These are phyloP conservation scores for Capitella teleta DNA, from an alignment of 1,140 invertebrate species.

Conservation along the genomic window DNA sequence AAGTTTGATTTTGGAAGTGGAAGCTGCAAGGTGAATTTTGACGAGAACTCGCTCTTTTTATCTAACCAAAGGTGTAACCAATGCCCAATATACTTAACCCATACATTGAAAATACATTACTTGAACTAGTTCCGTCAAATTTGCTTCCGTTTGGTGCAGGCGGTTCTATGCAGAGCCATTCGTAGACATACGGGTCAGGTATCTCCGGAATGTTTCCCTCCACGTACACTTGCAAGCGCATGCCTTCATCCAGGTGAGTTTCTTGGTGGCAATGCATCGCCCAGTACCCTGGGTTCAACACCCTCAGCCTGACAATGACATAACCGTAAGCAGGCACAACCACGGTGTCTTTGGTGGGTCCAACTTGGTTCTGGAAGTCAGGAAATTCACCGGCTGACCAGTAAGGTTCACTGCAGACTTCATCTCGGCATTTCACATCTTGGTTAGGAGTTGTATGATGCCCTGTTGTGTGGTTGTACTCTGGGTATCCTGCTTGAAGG, in stretches of 20 bases:
- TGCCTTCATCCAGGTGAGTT: not conserved
- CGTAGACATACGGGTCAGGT: no score
- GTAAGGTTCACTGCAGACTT: not conserved
- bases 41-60: no score
- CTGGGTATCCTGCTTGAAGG: not conserved
- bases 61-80: no score
- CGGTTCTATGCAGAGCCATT: no score
- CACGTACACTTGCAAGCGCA: no score
- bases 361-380: conserved; percentile 13
- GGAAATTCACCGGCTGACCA: not conserved
- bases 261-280: conserved; percentile 2
- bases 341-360: conserved; percentile 55
- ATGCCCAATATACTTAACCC: no score
- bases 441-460: not conserved
- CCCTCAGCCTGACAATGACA: conserved; percentile 56
- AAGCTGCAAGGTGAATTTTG: no score
- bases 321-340: conserved; percentile 53
- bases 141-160: no score
- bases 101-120: no score
- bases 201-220: no score
- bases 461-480: conserved; percentile 3
- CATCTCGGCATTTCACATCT: not conserved
- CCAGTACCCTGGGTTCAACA: conserved; percentile 52
- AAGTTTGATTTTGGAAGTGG: no score
- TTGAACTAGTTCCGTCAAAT: no score